These are phyloP conservation scores for Nebria brevicollis DNA, from an alignment of 2,888 invertebrate species.

Conservation along the genomic window DNA sequence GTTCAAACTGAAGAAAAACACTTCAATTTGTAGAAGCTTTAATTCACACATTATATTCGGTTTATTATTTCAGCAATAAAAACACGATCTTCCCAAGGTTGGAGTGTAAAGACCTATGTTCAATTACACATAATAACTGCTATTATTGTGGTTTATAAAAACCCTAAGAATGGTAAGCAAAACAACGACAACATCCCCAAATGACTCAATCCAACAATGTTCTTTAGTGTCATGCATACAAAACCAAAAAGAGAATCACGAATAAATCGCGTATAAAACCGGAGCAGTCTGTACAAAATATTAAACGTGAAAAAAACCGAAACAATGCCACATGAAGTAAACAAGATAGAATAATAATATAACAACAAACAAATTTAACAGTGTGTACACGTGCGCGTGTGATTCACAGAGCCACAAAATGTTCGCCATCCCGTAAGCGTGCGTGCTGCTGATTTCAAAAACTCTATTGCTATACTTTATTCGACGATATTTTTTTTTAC, in stretches of 20 bases:
- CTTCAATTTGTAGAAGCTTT: no score
- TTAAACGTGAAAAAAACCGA: not conserved
- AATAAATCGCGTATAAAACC: slow-evolving; percentile 1
- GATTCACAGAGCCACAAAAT: not conserved
- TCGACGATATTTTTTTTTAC: not conserved
- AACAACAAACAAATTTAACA: not conserved
- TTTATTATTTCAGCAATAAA: not conserved
- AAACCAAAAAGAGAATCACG: not conserved
- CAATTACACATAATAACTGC: not conserved
- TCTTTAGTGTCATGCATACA: not conserved
- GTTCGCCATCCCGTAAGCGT: not conserved
- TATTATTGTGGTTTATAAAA: not conserved
- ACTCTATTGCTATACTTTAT: not conserved
- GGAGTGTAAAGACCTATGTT: not conserved
- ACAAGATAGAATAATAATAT: slow-evolving; percentile 1
- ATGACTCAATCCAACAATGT: not conserved
- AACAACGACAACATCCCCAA: not conserved
- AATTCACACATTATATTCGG: no score
- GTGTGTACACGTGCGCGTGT: not conserved
- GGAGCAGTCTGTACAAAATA: not conserved
- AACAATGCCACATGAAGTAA: not conserved
- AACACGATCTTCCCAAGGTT: not conserved
- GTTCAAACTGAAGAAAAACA: no score
- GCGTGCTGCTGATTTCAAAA: not conserved
- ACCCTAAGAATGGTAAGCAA: not conserved